Conservation (phyloP, 2,113 vertebrate species). For the Platysteira castanea region DNA sequence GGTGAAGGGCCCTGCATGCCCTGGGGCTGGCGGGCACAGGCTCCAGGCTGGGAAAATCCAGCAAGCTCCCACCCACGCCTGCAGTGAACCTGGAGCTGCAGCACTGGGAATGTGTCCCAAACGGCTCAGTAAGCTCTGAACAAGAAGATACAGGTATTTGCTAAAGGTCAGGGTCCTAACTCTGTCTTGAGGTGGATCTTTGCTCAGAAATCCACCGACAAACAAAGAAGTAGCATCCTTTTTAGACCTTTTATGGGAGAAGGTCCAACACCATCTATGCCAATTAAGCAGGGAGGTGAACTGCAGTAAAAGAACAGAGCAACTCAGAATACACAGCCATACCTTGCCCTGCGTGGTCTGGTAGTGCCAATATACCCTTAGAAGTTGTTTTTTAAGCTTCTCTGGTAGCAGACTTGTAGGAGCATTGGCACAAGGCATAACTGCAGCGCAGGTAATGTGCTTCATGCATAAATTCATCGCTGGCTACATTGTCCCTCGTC, state of each 20-base stretch:
- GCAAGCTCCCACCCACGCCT: not conserved
- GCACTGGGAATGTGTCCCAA: not conserved
- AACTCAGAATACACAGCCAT: not conserved
- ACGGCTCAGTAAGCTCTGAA: not conserved
- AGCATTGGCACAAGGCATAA: not conserved
- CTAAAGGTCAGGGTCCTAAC: not conserved
- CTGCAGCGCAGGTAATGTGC: not conserved
- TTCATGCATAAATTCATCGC: not conserved
- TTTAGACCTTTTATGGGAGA: not conserved
- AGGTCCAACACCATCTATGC: not conserved
- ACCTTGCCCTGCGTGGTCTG: not conserved
- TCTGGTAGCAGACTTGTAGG: not conserved
- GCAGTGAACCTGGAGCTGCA: not conserved
- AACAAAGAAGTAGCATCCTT: not conserved
- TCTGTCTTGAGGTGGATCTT: not conserved
- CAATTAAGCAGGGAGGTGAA: not conserved
- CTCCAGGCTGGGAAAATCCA: not conserved
- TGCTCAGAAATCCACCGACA: not conserved
- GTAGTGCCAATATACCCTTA: not conserved
- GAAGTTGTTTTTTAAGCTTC: not conserved
- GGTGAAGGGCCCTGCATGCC: not conserved
- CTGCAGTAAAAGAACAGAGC: not conserved
- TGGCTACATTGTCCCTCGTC: not conserved
- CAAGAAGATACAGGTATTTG: not conserved
- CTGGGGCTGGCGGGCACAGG: not conserved